Evolutionary conservation across 92 coral and sea anemone genomes (phyloP), one percentile per base, ranked within the genome.

Genomic region (Phymanthus crucifer): DNA sequence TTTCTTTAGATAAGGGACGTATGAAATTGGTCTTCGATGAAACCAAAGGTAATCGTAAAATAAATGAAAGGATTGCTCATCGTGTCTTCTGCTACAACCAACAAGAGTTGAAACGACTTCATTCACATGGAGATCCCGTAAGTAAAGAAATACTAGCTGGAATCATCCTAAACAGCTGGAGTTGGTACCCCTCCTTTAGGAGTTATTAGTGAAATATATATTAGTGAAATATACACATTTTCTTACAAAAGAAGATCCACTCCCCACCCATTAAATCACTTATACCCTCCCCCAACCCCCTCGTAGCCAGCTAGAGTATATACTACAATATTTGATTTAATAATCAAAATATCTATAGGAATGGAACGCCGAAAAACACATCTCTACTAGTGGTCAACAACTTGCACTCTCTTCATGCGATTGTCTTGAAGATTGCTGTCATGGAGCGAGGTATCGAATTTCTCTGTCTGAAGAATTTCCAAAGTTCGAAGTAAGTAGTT

Each of bases 381-480:
- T 71, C 16, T 54, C 37, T 16, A 31, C 40, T 6, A 31, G 3
- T 34, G 76, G 76, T 71, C 46, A 71, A 6, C 16, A 4, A 26
- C 12, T 33, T 69, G 73, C 45, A 38, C 19, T 71, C 23, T 17
- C 8, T 26, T 12, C 29, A 3, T 37, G 40, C 40, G 72, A 67
- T 1, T 31, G 32, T 34, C n/a, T n/a, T n/a, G 50, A 34, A 38
- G 5, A 17, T 0, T 0, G 14, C 3, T 27, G 0, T 31, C 85
- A 81, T 72, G 85, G 85, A 26, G 85, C 85, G 13, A 71, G 50
- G 54, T 81, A 71, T 47, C 45, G 1, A 10, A 18, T 0, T 13
- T 65, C 78, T 12, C 72, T 81, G 19, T 71, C 85, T 24, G 34
- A 81, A 58, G 78, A 47, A 3, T 72, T 18, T 36, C 85, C 85